phyloP scores from a whole-genome alignment of 2,797 vertebrate genomes.

The Lepus oiostolus region DNA sequence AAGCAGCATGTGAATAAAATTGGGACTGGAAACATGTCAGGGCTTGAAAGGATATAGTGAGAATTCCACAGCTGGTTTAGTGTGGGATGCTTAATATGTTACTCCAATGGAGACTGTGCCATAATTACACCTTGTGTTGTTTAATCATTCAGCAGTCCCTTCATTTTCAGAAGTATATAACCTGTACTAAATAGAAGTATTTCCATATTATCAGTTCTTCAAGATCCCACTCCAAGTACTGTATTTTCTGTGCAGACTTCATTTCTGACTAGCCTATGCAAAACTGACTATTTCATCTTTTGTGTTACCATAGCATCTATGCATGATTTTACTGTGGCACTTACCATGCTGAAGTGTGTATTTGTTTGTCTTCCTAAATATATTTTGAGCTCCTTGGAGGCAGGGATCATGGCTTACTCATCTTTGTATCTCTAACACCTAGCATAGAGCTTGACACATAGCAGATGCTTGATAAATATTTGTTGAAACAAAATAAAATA shows the following conservation, averaged over 20 bases:
- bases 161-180: not conserved
- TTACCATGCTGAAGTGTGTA: not conserved
- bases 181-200: not conserved
- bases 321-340: not conserved
- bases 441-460: conserved; percentile 63
- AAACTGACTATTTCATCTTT: not conserved
- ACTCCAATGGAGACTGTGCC: not conserved
- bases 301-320: not conserved
- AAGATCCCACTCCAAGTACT: not conserved
- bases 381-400: not conserved
- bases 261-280: not conserved
- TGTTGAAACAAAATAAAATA: conserved; percentile 79
- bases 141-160: not conserved
- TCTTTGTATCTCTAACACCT: conserved; percentile 63
- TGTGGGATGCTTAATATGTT: not conserved
- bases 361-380: conserved; percentile 39
- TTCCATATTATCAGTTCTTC: not conserved
- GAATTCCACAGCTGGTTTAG: not conserved
- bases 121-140: not conserved
- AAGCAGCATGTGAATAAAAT: not conserved
- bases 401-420: conserved; percentile 66
- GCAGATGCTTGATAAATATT: conserved; percentile 76
- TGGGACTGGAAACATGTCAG: not conserved
- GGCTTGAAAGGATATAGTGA: not conserved
- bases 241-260: not conserved